A percentile compares a stretch with the other conserved stretches of the same genome.
phyloP scores from a whole-genome alignment of 2,797 vertebrate species.

The Nyctibius grandis region DNA sequence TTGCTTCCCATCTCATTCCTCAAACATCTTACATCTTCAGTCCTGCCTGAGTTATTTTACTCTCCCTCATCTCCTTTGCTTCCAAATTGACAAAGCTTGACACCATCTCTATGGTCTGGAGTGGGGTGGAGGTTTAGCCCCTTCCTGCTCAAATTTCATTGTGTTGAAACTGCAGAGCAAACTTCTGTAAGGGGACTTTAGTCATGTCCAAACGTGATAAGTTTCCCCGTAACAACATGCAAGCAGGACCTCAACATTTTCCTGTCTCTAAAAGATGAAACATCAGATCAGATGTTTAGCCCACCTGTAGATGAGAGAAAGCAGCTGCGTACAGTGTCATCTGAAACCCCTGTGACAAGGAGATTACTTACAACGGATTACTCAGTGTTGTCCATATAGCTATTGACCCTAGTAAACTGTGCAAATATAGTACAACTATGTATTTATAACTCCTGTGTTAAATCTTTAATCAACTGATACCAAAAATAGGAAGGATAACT shows the following conservation, averaged over 20 bases:
- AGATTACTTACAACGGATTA: not conserved
- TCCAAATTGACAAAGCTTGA: not conserved
- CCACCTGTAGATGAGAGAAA: not conserved
- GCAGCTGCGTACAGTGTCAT: not conserved
- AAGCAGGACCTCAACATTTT: not conserved
- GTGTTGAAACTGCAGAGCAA: not conserved
- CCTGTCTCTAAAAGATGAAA: not conserved
- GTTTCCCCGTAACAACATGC: not conserved
- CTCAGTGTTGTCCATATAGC: not conserved
- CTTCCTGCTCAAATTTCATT: not conserved
- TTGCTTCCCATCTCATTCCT: not conserved
- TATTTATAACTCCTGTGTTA: not conserved
- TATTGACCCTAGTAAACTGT: not conserved
- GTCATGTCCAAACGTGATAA: accelerated
- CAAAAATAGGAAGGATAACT: not conserved
- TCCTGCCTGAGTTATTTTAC: not conserved
- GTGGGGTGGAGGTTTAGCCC: not conserved
- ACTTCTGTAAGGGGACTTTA: not conserved
- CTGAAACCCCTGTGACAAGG: not conserved
- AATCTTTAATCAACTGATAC: not conserved
- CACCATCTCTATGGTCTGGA: not conserved
- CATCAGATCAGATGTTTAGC: not conserved
- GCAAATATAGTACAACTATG: not conserved
- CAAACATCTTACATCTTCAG: not conserved
- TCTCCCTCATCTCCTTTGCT: not conserved